These are phyloP conservation scores for Semicossyphus pulcher DNA, from an alignment of 2,113 vertebrate species.

Conservation along the genomic window DNA sequence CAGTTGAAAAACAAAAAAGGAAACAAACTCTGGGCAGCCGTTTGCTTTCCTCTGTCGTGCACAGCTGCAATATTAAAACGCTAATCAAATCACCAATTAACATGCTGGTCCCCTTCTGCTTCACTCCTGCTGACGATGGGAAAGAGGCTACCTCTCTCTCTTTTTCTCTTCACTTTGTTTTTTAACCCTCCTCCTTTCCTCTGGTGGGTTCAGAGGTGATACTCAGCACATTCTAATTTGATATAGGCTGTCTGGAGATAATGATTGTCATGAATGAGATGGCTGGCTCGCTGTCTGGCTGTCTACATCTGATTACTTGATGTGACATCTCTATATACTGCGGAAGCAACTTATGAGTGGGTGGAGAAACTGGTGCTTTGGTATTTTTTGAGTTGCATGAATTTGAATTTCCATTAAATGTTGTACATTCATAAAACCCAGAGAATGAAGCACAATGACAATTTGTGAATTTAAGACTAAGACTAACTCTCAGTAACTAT, in stretches of 20 bases:
- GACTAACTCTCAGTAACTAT: not conserved
- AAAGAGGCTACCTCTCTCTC: constrained; percentile 55
- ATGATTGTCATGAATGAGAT: constrained; percentile 54
- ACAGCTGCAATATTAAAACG: constrained; percentile 82
- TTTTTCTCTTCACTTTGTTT: constrained; percentile 40
- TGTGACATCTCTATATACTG: constrained; percentile 8
- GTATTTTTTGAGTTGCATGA: too few relatives aligned
- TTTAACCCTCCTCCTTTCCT: constrained; percentile 25
- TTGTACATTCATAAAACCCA: too few relatives aligned
- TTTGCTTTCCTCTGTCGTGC: constrained; percentile 40
- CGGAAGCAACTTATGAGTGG: not conserved
- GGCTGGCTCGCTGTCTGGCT: constrained; percentile 27
- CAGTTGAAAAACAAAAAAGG: constrained; percentile 27
- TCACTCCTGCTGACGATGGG: constrained; percentile 69
- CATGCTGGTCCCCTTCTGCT: constrained; percentile 71
- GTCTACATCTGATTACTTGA: constrained; percentile 24
- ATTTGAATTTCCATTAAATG: too few relatives aligned
- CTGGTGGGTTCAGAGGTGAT: constrained; percentile 50
- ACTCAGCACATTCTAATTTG: constrained; percentile 60
- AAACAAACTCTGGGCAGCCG: constrained; percentile 45
- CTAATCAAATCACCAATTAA: constrained; percentile 83
- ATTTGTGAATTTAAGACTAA: too few relatives aligned
- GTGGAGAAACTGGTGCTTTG: too few relatives aligned
- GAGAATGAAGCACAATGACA: too few relatives aligned
- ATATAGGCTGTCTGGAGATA: constrained; percentile 33